Conservation (phyloP, 1,140 invertebrate species). For the Neotoxoptera formosana region DNA sequence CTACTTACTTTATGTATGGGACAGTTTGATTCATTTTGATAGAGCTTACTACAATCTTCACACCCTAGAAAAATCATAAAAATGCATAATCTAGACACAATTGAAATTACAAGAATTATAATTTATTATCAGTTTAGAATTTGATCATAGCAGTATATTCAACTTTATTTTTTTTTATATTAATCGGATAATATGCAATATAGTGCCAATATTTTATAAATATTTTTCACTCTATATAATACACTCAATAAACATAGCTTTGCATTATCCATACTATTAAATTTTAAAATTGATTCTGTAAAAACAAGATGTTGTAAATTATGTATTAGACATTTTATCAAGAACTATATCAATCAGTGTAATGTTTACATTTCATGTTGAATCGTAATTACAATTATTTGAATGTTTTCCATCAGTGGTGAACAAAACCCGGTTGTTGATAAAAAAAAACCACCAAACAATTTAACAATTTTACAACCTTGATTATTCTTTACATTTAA, state of each 20-base stretch:
- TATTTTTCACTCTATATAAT: neutral
- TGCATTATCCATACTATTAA: neutral
- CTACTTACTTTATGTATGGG: constrained; percentile 67
- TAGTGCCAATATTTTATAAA: neutral
- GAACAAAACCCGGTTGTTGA: no score
- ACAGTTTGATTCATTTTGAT: constrained; percentile 65
- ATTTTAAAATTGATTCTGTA: no score
- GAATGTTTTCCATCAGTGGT: no score
- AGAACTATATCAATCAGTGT: no score
- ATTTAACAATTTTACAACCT: no score
- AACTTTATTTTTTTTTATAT: neutral
- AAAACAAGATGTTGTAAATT: no score
- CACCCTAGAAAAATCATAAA: constrained; percentile 63
- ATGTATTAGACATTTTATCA: no score
- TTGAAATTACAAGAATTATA: neutral
- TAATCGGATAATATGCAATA: no score
- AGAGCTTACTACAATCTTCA: constrained; percentile 68
- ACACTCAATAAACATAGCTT: neutral
- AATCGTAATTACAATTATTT: no score
- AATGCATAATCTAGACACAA: neutral
- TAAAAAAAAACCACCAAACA: no score
- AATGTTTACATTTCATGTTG: no score
- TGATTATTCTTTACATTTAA: no score
- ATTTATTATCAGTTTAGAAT: neutral
- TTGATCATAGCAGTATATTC: neutral